phyloP scores from a whole-genome alignment of 2,797 vertebrate species.

The Manis crassicaudata region DNA sequence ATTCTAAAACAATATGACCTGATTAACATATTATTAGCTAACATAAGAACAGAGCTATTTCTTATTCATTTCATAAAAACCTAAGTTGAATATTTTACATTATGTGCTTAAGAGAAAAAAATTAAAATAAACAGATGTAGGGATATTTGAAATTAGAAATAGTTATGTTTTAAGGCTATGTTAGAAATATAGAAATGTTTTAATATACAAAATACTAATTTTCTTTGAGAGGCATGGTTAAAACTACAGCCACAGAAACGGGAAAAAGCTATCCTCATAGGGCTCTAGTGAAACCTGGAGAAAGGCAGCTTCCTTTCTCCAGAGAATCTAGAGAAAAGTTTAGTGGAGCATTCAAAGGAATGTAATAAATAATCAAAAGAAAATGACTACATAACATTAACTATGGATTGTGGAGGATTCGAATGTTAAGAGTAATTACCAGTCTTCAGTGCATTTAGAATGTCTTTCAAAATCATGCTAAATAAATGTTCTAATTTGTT shows the following conservation, averaged over 20 bases:
- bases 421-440: not conserved
- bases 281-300: not conserved
- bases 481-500: not conserved
- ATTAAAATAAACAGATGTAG: not conserved
- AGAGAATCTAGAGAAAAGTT: not conserved
- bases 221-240: not conserved
- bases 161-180: not conserved
- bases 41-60: conserved; percentile 22
- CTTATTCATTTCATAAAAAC: not conserved
- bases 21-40: not conserved
- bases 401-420: not conserved
- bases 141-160: conserved; percentile 6
- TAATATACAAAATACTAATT: conserved; percentile 20
- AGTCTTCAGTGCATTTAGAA: not conserved
- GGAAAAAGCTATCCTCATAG: not conserved
- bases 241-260: not conserved
- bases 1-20: not conserved
- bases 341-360: not conserved
- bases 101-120: not conserved
- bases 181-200: conserved; percentile 2
- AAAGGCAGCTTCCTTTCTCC: not conserved
- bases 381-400: not conserved
- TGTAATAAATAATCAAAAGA: not conserved
- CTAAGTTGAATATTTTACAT: conserved; percentile 8
- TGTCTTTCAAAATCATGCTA: not conserved